Base-by-base conservation (phyloP, 2,888 invertebrate genomes). In the Epistrophe eligans region DNA sequence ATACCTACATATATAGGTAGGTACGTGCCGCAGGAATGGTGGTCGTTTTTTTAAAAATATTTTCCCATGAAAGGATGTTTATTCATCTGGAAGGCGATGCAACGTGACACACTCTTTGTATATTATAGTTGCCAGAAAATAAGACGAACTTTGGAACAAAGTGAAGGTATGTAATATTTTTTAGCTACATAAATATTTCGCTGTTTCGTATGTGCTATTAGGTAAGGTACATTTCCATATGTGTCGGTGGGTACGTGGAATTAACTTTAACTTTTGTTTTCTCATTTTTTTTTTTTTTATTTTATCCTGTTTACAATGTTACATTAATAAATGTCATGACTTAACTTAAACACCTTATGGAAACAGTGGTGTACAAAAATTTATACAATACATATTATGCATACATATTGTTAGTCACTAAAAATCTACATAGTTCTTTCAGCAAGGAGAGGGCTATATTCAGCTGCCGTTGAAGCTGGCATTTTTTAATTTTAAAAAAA, bases 21-120 rank as follows among this genome's bases (percentile, higher is more conserved):
- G 77, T 77, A 85, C 85, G 85, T 85, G 85, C 81, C 82, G 35
- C 55, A 40, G 67, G 67, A 70, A 73, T 77, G 77, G 82, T 82
- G n/a, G n/a, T n/a, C n/a, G 82, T 28, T 15, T 55, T 52, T 52
- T 55, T 55, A 85, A n/a, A n/a, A n/a, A 85, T 82, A 77, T 82
- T 82, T 77, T 55, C 62, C 40, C 82, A 62, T 73, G 77, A 73
- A 81, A 52, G 72, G 77, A 60, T 77, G 71, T 81, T 66, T 70
- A 62, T 73, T 77, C 84, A 85, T 81, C 81, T 70, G 72, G 57
- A 60, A 67, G 82, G 57, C 62, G 43, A 73, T 85, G 81, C 84
- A 77, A 85, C 64, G 81, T 85, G 84, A 85, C 77, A 77, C 57
- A 57, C 60, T 76, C 67, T 57, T 48, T 72, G 72, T 58, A 24